Evolutionary conservation across 2,888 invertebrate species (phyloP).

Genomic region (Hedya salicella): DNA sequence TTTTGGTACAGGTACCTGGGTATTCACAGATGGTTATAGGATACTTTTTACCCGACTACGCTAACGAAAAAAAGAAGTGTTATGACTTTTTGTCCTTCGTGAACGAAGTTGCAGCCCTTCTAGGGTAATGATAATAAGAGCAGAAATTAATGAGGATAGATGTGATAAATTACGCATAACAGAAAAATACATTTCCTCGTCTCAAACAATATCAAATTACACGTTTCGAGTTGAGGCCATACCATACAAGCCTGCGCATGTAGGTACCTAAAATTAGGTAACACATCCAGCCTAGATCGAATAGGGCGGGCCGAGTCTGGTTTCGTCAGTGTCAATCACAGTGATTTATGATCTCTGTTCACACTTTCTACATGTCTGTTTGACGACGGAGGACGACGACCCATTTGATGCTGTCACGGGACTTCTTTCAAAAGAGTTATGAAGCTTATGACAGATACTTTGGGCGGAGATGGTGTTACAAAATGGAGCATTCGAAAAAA

Average conservation of each 20-base stretch:
- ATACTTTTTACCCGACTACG: no score
- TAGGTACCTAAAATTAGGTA: slow-evolving; percentile 34
- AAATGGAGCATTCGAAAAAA: background rate
- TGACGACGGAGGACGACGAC: slow-evolving; percentile 45
- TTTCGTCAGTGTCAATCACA: slow-evolving; percentile 71
- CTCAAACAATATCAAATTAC: background rate
- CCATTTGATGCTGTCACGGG: slow-evolving; percentile 41
- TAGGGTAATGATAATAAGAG: no score
- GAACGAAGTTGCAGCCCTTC: no score
- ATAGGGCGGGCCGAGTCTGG: slow-evolving; percentile 48
- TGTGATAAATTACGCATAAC: no score
- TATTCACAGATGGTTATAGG: no score
- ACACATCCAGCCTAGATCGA: slow-evolving; percentile 34
- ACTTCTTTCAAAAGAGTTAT: slow-evolving; percentile 42
- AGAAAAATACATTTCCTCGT: no score
- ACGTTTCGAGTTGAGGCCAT: background rate
- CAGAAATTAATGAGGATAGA: no score
- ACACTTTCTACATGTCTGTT: slow-evolving; percentile 63
- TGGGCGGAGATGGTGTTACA: slow-evolving; percentile 10
- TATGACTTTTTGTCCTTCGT: no score
- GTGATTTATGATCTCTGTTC: slow-evolving; percentile 70
- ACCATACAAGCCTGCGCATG: background rate
- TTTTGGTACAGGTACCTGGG: no score
- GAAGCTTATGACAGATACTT: slow-evolving; percentile 32
- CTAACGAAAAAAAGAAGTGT: no score